phyloP scores from a whole-genome alignment of 2,888 invertebrate genomes.

The Catocala sponsa region DNA sequence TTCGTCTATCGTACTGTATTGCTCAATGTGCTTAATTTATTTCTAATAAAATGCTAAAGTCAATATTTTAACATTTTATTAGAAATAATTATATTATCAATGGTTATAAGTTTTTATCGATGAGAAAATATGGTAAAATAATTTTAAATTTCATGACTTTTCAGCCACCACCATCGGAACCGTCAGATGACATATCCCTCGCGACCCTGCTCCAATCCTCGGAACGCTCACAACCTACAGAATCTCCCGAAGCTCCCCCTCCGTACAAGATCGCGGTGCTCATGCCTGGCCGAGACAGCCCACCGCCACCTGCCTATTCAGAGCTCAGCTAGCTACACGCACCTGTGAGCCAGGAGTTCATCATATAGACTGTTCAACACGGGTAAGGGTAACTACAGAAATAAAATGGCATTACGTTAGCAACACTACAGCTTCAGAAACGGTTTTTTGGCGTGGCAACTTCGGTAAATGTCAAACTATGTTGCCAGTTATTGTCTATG shows the following conservation, averaged over 20 bases:
- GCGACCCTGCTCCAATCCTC: conserved; percentile 66
- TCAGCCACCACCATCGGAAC: conserved; percentile 63
- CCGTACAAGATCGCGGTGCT: conserved; percentile 95
- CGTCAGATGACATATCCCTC: conserved; percentile 74
- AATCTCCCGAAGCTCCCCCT: conserved; percentile 88
- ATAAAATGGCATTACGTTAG: background rate
- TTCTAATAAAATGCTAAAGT: too few relatives aligned
- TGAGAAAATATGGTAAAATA: too few relatives aligned
- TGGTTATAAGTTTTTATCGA: too few relatives aligned
- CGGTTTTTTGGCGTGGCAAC: too few relatives aligned
- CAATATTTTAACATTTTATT: too few relatives aligned
- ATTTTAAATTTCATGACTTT: too few relatives aligned
- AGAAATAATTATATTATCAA: too few relatives aligned
- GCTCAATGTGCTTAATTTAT: too few relatives aligned
- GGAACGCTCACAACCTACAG: conserved; percentile 51
- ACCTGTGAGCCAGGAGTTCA: conserved; percentile 73
- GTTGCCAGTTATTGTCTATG: too few relatives aligned
- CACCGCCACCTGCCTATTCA: conserved; percentile 91
- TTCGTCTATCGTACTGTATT: too few relatives aligned
- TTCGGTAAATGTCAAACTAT: too few relatives aligned
- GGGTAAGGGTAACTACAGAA: conserved; percentile 48
- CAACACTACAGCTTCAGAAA: too few relatives aligned
- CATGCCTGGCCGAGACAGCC: conserved; percentile 88
- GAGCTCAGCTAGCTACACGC: conserved; percentile 89
- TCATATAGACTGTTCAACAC: conserved; percentile 64